phyloP scores from a whole-genome alignment of 2,888 invertebrate species.

The Diadromus collaris region DNA sequence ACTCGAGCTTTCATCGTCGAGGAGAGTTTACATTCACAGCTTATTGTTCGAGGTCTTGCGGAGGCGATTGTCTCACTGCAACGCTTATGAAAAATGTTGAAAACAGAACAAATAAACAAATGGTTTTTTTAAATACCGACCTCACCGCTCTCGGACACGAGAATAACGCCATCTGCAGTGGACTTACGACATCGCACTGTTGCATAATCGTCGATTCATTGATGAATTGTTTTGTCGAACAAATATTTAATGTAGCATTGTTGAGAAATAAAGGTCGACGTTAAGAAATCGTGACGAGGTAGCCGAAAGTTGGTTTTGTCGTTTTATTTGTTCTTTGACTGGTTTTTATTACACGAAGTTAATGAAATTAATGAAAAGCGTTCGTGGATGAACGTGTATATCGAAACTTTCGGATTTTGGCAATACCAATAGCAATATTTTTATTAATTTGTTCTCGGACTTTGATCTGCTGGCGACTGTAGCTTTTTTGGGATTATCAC shows the following conservation, averaged over 20 bases:
- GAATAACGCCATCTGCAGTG: conserved; percentile 3
- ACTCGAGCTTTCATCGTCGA: too few relatives aligned
- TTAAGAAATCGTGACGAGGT: neutral
- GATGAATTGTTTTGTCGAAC: neutral
- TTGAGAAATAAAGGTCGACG: neutral
- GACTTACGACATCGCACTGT: neutral
- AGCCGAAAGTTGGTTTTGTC: neutral
- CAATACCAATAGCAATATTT: neutral
- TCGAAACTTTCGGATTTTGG: neutral
- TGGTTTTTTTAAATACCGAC: neutral
- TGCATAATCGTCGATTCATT: neutral
- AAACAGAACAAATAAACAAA: neutral
- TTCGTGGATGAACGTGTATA: neutral
- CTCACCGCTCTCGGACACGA: neutral
- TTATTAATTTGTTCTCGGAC: neutral
- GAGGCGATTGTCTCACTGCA: neutral
- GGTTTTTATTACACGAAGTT: neutral
- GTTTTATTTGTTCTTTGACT: neutral
- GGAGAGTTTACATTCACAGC: neutral
- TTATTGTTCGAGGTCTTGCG: neutral
- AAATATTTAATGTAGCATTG: neutral
- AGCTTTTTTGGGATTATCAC: neutral
- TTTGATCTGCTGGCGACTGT: neutral
- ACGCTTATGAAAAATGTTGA: neutral
- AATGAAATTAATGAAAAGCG: neutral